Conservation (phyloP, 2,797 vertebrate genomes). For the Amniataba percoides region DNA sequence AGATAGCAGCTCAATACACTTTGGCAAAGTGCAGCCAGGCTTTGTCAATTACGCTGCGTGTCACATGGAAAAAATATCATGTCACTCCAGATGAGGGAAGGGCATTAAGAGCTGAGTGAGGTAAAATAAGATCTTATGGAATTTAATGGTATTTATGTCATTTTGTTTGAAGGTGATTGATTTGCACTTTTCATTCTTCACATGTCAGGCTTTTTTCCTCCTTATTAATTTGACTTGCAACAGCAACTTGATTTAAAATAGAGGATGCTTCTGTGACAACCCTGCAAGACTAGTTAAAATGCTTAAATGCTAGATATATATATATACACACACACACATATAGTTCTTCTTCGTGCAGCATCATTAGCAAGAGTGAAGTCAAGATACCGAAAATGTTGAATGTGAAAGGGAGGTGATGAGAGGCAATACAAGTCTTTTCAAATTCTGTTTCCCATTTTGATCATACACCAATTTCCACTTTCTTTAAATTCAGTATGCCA, state of each 20-base stretch:
- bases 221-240: slow-evolving; percentile 62
- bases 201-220: slow-evolving; percentile 34
- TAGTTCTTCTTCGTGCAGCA: slow-evolving; percentile 5
- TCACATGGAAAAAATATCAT: slow-evolving; percentile 75
- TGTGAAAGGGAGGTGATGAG: not conserved
- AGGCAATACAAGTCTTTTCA: not conserved
- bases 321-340: not conserved
- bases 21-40: slow-evolving; percentile 78
- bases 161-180: slow-evolving; percentile 80
- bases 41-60: slow-evolving; percentile 83
- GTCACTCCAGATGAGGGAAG: slow-evolving; percentile 81
- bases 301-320: slow-evolving; percentile 6
- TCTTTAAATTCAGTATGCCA: not conserved
- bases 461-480: not conserved
- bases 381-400: not conserved
- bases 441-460: not conserved
- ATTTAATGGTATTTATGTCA: slow-evolving; percentile 84
- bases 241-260: slow-evolving; percentile 57
- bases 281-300: slow-evolving; percentile 26
- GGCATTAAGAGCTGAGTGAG: slow-evolving; percentile 74
- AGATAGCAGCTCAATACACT: slow-evolving; percentile 81
- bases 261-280: slow-evolving; percentile 30
- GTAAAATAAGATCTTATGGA: slow-evolving; percentile 82
- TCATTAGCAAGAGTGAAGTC: slow-evolving; percentile 17
- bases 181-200: slow-evolving; percentile 72